These are phyloP conservation scores for Stenurella melanura DNA, from an alignment of 2,888 invertebrate species.

Conservation along the genomic window DNA sequence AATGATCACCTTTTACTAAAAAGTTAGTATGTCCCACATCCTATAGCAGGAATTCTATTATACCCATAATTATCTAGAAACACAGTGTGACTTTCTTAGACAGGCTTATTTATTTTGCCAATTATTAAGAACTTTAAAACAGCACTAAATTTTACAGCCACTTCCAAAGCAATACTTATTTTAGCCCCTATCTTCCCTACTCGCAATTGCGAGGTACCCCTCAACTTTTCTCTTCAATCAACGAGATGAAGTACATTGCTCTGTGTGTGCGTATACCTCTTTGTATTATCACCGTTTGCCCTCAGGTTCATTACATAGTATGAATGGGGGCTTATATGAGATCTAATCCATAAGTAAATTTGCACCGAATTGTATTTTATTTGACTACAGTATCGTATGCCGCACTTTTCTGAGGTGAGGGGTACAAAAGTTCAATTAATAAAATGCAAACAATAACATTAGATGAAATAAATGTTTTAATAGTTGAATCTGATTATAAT, in stretches of 20 bases:
- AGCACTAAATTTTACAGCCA: not conserved
- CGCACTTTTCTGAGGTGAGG: constrained; percentile 31
- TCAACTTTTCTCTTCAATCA: constrained; percentile 52
- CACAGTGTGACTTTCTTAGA: no score
- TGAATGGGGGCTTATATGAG: constrained; percentile 55
- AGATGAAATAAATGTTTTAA: no score
- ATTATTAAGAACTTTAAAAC: no score
- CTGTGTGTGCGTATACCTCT: constrained; percentile 52
- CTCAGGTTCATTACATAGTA: constrained; percentile 57
- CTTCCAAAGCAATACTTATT: not conserved
- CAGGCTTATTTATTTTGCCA: no score
- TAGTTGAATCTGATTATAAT: no score
- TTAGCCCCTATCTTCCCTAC: constrained; percentile 45
- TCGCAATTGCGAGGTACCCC: constrained; percentile 38
- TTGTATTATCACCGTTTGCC: constrained; percentile 56
- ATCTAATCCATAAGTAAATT: constrained; percentile 60
- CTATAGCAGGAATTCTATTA: no score
- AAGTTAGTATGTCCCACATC: no score
- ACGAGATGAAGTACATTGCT: constrained; percentile 46
- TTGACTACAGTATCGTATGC: constrained; percentile 47
- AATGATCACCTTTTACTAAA: no score
- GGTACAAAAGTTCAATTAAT: not conserved
- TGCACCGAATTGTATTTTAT: constrained; percentile 57
- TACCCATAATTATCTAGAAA: no score
- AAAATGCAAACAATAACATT: not conserved